A percentile compares a stretch with the other conserved stretches of the same genome.
Conservation (phyloP, 1,140 invertebrate genomes). For the Drosophila sp. region DNA sequence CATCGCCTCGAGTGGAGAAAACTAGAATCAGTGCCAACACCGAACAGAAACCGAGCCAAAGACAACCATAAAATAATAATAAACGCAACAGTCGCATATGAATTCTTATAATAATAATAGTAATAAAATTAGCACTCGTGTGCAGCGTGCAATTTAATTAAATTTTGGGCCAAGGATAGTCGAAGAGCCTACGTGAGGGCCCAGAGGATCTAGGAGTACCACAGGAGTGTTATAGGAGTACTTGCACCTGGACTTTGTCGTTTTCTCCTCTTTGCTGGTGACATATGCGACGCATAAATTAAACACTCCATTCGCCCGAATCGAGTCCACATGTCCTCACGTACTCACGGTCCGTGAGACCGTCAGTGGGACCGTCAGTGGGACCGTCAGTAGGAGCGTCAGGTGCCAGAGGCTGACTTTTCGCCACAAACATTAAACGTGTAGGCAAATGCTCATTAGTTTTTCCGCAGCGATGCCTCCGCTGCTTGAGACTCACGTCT, state of each 20-base stretch:
- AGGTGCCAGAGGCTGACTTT: conserved; percentile 61
- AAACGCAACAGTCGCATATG: conserved; percentile 17
- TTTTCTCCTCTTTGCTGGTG: conserved; percentile 41
- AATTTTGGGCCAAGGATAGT: conserved; percentile 61
- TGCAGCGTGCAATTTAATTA: conserved; percentile 74
- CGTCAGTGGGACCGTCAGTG: conserved; percentile 1
- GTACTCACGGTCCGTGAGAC: conserved; percentile 18
- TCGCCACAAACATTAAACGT: conserved; percentile 59
- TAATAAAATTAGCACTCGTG: conserved; percentile 56
- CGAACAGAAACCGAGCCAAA: not conserved
- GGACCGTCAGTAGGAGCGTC: conserved; percentile 1
- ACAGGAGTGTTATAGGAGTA: too few relatives aligned
- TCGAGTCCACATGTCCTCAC: conserved; percentile 24
- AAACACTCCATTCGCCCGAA: conserved; percentile 62
- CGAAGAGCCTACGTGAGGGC: conserved; percentile 53
- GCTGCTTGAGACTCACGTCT: conserved; percentile 47
- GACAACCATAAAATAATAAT: conserved; percentile 8
- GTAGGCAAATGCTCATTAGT: conserved; percentile 79
- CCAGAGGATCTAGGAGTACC: conserved; percentile 12
- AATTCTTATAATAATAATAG: conserved; percentile 56
- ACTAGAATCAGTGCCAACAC: conserved; percentile 5
- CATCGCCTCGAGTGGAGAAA: not conserved
- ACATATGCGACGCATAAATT: conserved; percentile 80
- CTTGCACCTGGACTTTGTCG: conserved; percentile 12
- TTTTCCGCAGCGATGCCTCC: conserved; percentile 48